A percentile compares a stretch with the other conserved stretches of the same genome.
These are phyloP conservation scores for Vanessa cardui DNA, from an alignment of 2,888 invertebrate species.

Conservation along the genomic window DNA sequence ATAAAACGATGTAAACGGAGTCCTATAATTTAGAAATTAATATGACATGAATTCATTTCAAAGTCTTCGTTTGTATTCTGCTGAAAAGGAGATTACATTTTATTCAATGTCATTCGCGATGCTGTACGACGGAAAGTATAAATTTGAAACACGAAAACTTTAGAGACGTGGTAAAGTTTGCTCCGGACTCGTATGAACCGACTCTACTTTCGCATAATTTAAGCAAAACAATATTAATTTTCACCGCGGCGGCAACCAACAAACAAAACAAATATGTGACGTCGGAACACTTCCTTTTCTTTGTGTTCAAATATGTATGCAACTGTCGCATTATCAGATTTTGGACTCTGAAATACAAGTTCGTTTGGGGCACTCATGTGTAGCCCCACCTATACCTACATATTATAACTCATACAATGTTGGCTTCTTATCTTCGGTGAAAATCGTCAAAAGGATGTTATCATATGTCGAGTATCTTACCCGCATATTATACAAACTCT, in stretches of 20 bases:
- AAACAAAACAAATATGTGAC: slow-evolving; percentile 18
- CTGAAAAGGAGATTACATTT: slow-evolving; percentile 3
- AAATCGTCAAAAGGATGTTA: too few relatives aligned
- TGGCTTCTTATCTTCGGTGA: too few relatives aligned
- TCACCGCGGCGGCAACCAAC: slow-evolving; percentile 4
- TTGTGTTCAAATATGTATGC: not conserved
- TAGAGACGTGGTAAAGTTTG: slow-evolving; percentile 13
- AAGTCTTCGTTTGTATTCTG: not conserved
- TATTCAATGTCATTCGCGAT: slow-evolving; percentile 2
- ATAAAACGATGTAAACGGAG: not conserved
- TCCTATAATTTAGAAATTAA: not conserved
- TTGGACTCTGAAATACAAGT: too few relatives aligned
- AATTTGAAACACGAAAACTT: slow-evolving; percentile 14
- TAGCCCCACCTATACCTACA: too few relatives aligned
- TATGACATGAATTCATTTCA: slow-evolving; percentile 4
- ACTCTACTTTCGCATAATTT: slow-evolving; percentile 27
- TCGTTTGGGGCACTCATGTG: too few relatives aligned
- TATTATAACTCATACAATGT: too few relatives aligned
- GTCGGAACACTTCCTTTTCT: not conserved
- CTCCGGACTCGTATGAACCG: slow-evolving; percentile 13
- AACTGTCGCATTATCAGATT: too few relatives aligned
- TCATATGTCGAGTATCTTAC: too few relatives aligned
- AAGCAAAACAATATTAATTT: slow-evolving; percentile 33
- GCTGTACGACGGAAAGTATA: slow-evolving; percentile 7
- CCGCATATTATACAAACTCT: too few relatives aligned